Evolutionary conservation across 2,797 vertebrate genomes (phyloP).

Genomic region (Masticophis lateralis): DNA sequence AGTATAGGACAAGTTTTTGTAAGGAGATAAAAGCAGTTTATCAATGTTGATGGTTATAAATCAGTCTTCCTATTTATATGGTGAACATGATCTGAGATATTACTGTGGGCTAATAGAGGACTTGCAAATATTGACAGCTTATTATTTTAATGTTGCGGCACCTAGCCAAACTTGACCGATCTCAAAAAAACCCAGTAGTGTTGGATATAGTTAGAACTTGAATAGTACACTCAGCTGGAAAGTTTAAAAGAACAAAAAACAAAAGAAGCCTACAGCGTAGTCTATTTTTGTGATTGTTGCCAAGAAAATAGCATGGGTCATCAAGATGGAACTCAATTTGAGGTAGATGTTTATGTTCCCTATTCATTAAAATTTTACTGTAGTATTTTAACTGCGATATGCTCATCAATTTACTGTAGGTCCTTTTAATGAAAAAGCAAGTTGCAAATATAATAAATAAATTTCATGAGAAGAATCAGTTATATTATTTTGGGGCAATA

Average conservation of each 20-base stretch:
- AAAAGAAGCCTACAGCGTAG: neutral
- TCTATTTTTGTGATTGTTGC: neutral
- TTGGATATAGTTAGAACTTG: neutral
- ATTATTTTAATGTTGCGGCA: neutral
- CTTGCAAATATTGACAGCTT: neutral
- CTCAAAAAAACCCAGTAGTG: neutral
- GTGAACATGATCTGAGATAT: neutral
- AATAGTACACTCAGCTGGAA: neutral
- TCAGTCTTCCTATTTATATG: neutral
- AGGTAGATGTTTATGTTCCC: neutral
- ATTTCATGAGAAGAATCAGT: neutral
- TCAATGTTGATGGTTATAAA: neutral
- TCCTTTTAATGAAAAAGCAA: neutral
- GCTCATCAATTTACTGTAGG: neutral
- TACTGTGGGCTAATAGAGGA: neutral
- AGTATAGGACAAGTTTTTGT: neutral
- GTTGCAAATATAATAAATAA: neutral
- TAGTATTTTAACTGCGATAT: neutral
- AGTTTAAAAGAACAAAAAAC: neutral
- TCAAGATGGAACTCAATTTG: neutral
- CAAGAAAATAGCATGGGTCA: neutral
- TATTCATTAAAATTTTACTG: neutral
- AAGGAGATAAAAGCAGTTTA: neutral
- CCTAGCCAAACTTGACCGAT: neutral
- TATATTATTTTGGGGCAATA: neutral